A percentile compares a stretch with the other conserved stretches of the same genome.
Conservation (phyloP, 2,113 vertebrate genomes). For the Phalacrocorax pelagicus region DNA sequence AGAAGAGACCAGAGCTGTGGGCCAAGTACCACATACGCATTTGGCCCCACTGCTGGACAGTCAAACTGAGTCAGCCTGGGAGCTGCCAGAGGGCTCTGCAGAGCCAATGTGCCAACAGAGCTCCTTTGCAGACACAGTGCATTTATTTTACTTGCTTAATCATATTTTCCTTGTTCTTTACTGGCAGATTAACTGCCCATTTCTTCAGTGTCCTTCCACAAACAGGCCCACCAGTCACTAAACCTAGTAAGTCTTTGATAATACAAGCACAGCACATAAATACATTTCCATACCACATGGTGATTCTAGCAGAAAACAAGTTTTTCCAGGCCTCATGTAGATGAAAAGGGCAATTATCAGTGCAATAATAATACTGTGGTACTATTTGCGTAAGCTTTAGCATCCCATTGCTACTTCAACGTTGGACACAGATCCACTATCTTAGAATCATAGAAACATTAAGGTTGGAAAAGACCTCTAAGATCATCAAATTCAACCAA, state of each 20-base stretch:
- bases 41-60: not conserved
- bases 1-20: not conserved
- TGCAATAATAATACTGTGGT: accelerated
- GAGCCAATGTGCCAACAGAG: not conserved
- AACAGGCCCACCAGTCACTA: not conserved
- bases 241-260: not conserved
- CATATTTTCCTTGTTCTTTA: not conserved
- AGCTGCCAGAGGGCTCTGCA: not conserved
- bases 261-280: not conserved
- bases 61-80: accelerated
- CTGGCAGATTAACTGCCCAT: not conserved
- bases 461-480: no score
- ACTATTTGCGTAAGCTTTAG: not conserved
- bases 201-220: not conserved
- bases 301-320: not conserved
- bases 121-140: not conserved
- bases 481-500: no score
- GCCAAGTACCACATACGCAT: accelerated
- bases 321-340: not conserved
- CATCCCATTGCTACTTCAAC: not conserved
- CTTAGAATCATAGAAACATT: no score
- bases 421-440: not conserved
- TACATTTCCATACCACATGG: not conserved
- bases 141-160: not conserved
- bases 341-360: not conserved